Percentiles rank a stretch among this genome's conserved stretches.
Evolutionary conservation across 1,140 invertebrate species (phyloP).

Genomic region (Galleria mellonella): DNA sequence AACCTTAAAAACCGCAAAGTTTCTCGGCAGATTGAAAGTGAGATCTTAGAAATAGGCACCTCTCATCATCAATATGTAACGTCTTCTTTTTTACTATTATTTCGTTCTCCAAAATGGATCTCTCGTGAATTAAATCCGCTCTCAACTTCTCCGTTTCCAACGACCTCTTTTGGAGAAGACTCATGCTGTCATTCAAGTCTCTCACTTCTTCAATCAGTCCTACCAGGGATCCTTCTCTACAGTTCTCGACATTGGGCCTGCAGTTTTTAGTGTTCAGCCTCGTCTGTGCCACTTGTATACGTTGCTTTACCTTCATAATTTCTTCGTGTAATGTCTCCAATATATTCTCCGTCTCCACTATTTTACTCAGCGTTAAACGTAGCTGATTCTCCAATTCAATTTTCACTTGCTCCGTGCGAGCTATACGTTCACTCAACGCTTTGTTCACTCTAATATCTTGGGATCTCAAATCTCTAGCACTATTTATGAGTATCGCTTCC

Average conservation of each 20-base stretch:
- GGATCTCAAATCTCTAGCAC: slow-evolving; percentile 79
- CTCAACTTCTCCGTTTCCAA: slow-evolving; percentile 77
- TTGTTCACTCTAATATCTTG: slow-evolving; percentile 83
- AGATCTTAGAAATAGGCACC: slow-evolving; percentile 78
- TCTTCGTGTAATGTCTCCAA: slow-evolving; percentile 78
- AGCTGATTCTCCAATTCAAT: slow-evolving; percentile 80
- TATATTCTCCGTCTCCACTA: slow-evolving; percentile 81
- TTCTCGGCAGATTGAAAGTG: slow-evolving; percentile 80
- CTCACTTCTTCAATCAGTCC: slow-evolving; percentile 82
- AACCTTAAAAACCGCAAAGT: slow-evolving; percentile 74
- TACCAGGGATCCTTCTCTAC: slow-evolving; percentile 79
- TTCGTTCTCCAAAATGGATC: slow-evolving; percentile 79
- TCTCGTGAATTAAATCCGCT: slow-evolving; percentile 74
- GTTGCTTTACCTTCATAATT: slow-evolving; percentile 77
- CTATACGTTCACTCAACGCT: slow-evolving; percentile 77
- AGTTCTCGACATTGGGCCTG: slow-evolving; percentile 81
- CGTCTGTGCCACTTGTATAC: slow-evolving; percentile 85
- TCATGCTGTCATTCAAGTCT: slow-evolving; percentile 77
- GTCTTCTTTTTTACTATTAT: slow-evolving; percentile 82
- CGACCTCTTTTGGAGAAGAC: slow-evolving; percentile 75
- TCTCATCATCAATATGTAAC: slow-evolving; percentile 79
- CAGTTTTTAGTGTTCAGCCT: slow-evolving; percentile 80
- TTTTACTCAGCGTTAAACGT: slow-evolving; percentile 65
- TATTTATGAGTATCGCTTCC: slow-evolving; percentile 77
- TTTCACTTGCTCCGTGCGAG: slow-evolving; percentile 78